Evolutionary conservation across 2,888 invertebrate species (phyloP), one percentile per base, ranked within the genome.

Genomic region (Perithous albicinctus): DNA sequence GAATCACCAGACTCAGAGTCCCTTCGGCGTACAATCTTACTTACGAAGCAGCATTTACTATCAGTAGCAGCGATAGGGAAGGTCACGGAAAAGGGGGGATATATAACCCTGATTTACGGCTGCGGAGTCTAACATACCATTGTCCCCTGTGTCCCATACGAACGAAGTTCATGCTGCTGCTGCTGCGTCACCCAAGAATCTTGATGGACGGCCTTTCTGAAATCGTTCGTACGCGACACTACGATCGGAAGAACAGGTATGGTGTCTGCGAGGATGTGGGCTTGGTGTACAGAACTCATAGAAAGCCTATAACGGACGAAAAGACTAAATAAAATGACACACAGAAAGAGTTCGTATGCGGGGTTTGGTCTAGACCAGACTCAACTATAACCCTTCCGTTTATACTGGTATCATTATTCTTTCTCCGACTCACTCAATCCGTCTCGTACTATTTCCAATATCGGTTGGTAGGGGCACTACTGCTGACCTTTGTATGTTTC

Each of bases 31-130:
- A 72, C 76, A 67, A 76, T 76, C 80, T 80, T 80, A 80, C 75
- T 80, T 80, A 61, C 72, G 66, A 76, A 76, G 76, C 75, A 70
- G 72, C 76, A 80, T 80, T 80, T 80, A 76, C 76, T 66, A 51
- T 64, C 32, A 23, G 41, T 0, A 70, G 38, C 48, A 66, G 64
- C 38, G 64, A 69, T 54, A 20, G 4, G 66, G 72, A 20, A 48
- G 69, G 64, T 48, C 15, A 10, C 7, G 23, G 20, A 48, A 8
- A 8, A 12, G 23, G 48, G 32, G 54, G 41, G 41, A 41, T 46
- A 38, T 67, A 51, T 43, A 80, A 76, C 66, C 80, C 70, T 80
- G 80, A 80, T 80, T 80, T 80, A 80, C 70, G 56, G 66, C 59
- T 32, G 70, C 35, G 66, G 66, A 56, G 63, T 66, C 35, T 48